Evolutionary conservation across 2,113 vertebrate genomes (phyloP).

Genomic region (Nettapus auritus): DNA sequence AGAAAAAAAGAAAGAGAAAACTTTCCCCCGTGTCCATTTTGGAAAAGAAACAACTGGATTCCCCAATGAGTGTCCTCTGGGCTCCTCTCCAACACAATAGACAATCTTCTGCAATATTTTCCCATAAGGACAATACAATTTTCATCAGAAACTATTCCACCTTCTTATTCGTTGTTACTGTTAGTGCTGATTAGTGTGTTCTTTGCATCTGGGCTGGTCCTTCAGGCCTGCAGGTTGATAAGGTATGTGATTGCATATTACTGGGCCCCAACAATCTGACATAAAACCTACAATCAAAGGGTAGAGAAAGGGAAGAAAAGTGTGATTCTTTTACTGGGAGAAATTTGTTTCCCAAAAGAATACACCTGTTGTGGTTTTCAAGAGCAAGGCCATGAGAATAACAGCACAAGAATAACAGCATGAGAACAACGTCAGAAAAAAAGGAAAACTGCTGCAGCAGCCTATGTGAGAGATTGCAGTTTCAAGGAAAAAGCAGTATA

Average conservation of each 20-base stretch:
- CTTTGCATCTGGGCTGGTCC: neutral
- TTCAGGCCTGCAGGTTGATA: neutral
- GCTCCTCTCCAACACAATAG: neutral
- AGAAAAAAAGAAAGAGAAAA: neutral
- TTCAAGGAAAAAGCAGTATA: neutral
- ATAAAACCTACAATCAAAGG: neutral
- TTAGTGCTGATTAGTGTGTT: neutral
- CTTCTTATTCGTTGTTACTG: rapidly evolving
- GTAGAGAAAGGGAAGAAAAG: neutral
- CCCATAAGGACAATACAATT: too few relatives aligned
- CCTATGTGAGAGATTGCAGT: neutral
- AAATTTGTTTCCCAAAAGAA: neutral
- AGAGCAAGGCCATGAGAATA: neutral
- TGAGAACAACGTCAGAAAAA: neutral
- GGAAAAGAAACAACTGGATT: neutral
- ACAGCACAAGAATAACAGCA: neutral
- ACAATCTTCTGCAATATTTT: neutral
- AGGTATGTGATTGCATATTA: neutral
- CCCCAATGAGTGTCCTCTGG: neutral
- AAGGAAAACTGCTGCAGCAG: neutral
- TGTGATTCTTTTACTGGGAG: neutral
- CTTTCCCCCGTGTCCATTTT: neutral
- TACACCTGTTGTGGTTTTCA: neutral
- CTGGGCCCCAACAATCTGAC: neutral
- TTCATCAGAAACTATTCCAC: neutral